Evolutionary conservation across 2,888 invertebrate species (phyloP).

Genomic region (Dorcus parallelipipedus): DNA sequence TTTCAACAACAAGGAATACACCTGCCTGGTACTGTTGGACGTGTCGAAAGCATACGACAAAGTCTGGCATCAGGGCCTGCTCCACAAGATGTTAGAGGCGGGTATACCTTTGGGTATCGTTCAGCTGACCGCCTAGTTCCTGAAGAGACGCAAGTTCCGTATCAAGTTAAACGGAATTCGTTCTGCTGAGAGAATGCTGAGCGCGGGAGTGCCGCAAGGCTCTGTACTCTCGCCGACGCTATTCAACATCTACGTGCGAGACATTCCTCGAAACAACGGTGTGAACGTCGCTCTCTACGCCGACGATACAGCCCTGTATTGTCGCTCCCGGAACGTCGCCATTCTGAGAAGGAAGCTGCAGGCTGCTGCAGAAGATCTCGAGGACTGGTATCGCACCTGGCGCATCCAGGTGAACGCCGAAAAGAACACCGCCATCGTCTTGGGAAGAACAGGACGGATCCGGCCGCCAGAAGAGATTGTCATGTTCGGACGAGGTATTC

Average conservation of each 20-base stretch:
- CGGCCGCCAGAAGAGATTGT: background rate
- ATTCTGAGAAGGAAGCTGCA: background rate
- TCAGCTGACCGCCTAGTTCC: background rate
- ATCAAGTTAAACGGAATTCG: background rate
- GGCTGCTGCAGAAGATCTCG: background rate
- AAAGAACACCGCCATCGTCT: background rate
- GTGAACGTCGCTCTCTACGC: background rate
- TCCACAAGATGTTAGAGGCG: background rate
- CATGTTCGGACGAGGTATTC: background rate
- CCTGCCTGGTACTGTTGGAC: background rate
- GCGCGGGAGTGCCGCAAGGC: constrained; percentile 6
- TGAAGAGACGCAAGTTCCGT: background rate
- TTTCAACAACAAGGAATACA: background rate
- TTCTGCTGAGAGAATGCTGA: background rate
- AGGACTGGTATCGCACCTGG: background rate
- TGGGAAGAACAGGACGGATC: background rate
- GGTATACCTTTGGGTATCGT: background rate
- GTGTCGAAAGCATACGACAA: background rate
- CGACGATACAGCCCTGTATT: no score
- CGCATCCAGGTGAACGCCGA: background rate
- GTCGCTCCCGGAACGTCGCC: background rate
- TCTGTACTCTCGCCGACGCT: background rate
- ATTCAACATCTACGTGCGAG: background rate
- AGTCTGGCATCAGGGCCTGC: no score
- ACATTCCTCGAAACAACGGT: no score